These are phyloP conservation scores for Chloroceryle amazona DNA, from an alignment of 2,797 vertebrate genomes.

Conservation along the genomic window DNA sequence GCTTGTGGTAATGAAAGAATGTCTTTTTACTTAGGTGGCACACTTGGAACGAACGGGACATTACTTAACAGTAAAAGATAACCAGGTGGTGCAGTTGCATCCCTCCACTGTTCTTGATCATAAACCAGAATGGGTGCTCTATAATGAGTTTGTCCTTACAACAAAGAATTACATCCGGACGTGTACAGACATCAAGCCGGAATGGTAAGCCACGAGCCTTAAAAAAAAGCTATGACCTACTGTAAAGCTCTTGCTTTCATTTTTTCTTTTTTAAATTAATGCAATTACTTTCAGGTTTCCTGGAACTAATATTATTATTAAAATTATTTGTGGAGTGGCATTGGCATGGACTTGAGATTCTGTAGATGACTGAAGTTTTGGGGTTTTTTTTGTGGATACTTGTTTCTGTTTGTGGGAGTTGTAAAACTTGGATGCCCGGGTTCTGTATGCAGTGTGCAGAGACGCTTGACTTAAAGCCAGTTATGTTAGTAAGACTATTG, in stretches of 20 bases:
- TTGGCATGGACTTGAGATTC: neutral
- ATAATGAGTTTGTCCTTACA: conserved; percentile 98
- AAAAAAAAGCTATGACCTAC: neutral
- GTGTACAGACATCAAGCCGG: conserved; percentile 97
- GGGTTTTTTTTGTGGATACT: neutral
- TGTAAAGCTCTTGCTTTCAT: neutral
- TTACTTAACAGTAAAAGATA: conserved; percentile 98
- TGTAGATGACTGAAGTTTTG: neutral
- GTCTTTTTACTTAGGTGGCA: conserved; percentile 87
- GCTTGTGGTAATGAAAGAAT: neutral
- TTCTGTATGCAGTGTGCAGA: accelerated
- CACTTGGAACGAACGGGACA: conserved; percentile 98
- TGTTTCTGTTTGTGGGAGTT: neutral
- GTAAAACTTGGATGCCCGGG: neutral
- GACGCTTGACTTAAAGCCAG: neutral
- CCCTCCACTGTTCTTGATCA: conserved; percentile 98
- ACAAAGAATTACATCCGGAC: conserved; percentile 99
- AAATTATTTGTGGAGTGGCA: neutral
- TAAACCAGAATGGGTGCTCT: conserved; percentile 99
- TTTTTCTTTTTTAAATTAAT: neutral
- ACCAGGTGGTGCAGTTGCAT: conserved; percentile 98
- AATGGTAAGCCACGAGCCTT: conserved; percentile 87
- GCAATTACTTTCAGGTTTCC: neutral
- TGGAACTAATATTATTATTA: neutral
- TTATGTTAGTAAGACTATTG: neutral